Evolutionary conservation across 2,888 invertebrate genomes (phyloP).

Genomic region (Pollenia labialis): DNA sequence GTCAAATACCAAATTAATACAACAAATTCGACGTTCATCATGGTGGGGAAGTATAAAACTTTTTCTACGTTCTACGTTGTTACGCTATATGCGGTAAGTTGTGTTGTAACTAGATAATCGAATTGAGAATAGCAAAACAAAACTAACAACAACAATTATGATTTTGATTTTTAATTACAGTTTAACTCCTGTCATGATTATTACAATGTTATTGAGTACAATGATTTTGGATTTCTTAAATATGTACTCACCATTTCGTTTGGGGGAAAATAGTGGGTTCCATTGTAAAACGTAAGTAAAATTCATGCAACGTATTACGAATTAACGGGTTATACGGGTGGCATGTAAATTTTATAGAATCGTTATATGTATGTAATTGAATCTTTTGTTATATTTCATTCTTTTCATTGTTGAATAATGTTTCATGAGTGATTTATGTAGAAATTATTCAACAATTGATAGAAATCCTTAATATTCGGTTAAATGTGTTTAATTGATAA

Average conservation of each 20-base stretch:
- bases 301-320: not conserved
- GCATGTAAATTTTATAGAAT: slow-evolving; percentile 34
- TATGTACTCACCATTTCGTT: slow-evolving; percentile 78
- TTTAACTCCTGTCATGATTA: slow-evolving; percentile 79
- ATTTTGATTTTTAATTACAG: slow-evolving; percentile 73
- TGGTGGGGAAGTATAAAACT: slow-evolving; percentile 75
- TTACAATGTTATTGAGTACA: slow-evolving; percentile 78
- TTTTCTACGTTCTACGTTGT: slow-evolving; percentile 76
- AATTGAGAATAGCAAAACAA: not conserved
- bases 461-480: not conserved
- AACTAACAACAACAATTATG: not conserved
- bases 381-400: slow-evolving; percentile 2
- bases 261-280: slow-evolving; percentile 78
- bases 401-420: not conserved
- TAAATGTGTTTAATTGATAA: not conserved
- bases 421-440: not conserved
- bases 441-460: not conserved
- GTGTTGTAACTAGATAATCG: not conserved
- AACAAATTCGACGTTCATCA: slow-evolving; percentile 74
- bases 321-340: slow-evolving; percentile 62
- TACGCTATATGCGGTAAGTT: slow-evolving; percentile 79
- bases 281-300: slow-evolving; percentile 79
- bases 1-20: slow-evolving; percentile 74
- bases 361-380: not conserved
- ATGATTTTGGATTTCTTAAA: slow-evolving; percentile 77